phyloP scores from a whole-genome alignment of 2,888 invertebrate genomes.

The Zaprionus bogoriensis region DNA sequence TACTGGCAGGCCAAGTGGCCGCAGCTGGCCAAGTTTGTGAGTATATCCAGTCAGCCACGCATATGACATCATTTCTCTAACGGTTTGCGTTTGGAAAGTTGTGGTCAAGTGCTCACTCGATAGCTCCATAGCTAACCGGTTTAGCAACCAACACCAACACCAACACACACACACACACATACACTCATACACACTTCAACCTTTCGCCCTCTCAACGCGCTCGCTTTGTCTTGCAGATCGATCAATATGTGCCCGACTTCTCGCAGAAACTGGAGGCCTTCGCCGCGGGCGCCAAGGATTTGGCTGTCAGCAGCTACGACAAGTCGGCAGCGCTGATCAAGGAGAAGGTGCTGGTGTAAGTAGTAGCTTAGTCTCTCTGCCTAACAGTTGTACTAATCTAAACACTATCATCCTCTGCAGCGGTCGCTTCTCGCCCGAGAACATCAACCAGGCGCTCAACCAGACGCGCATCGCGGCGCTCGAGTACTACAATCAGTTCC shows the following conservation, averaged over 20 bases:
- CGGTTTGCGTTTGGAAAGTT: conserved; percentile 34
- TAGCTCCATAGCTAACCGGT: conserved; percentile 50
- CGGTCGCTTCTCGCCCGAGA: conserved; percentile 90
- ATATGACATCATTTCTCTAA: conserved; percentile 31
- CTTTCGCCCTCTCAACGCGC: conserved; percentile 1
- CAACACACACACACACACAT: neutral
- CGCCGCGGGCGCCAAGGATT: conserved; percentile 82
- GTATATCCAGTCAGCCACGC: conserved; percentile 75
- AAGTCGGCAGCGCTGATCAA: conserved; percentile 86
- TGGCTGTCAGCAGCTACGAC: conserved; percentile 84
- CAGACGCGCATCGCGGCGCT: conserved; percentile 87
- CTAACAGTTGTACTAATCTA: neutral
- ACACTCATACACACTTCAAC: no score
- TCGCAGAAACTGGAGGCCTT: conserved; percentile 85
- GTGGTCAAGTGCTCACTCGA: neutral
- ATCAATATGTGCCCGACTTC: conserved; percentile 89
- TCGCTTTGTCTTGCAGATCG: conserved; percentile 84
- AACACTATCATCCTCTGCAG: conserved; percentile 82
- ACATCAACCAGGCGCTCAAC: conserved; percentile 88
- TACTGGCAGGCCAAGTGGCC: conserved; percentile 85
- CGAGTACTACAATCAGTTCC: conserved; percentile 89
- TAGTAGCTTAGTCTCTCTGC: conserved; percentile 56
- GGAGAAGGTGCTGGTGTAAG: conserved; percentile 92
- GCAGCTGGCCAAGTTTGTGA: conserved; percentile 84
- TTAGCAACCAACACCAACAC: neutral